Evolutionary conservation across 1,140 invertebrate species (phyloP), one percentile per base, ranked within the genome.

Genomic region (Dreissena rostriformis): DNA sequence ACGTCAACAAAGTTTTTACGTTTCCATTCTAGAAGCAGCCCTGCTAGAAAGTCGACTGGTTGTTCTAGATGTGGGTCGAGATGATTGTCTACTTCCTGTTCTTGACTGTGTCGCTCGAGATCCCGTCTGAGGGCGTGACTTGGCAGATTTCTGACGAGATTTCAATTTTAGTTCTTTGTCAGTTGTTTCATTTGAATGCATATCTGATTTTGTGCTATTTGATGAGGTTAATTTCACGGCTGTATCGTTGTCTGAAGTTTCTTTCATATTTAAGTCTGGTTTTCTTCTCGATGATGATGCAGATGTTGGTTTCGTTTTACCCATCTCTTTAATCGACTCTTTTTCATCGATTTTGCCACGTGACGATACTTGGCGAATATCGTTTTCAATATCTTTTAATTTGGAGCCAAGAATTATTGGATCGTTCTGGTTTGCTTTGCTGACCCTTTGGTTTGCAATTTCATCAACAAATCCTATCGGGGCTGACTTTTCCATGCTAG

Each of bases 311-410:
- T 39, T 39, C 8, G 8, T 39, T 39, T 39, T 39, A 2, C 2
- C 39, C 39, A 5, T 39, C 39, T 39, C 39, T 39, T 2, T 39
- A 2, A 39, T 5, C 2, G 39, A 39, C 39, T 39, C 39, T 39
- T 39, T 39, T 39, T 39, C 39, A 39, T 39, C 8, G 39, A 39
- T 39, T 39, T 26, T 68, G 26, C 24, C 17, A 5, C 26, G 19
- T 4, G 26, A 4, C 4, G 24, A 26, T 68, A 22, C 67, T 68
- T 26, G 15, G 6, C 29, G 24, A n/a, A 81, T 51, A 51, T 73
- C 79, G 65, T 81, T 81, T 28, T 81, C 79, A 81, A 81, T 81
- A 55, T 81, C 79, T 49, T 81, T 72, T 28, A 81, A 65, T 53
- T 39, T 81, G 71, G 70, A 39, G 39, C 79, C 68, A 12, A 81